Evolutionary conservation across 2,797 vertebrate genomes (phyloP).

Genomic region (Miichthys miiuy): DNA sequence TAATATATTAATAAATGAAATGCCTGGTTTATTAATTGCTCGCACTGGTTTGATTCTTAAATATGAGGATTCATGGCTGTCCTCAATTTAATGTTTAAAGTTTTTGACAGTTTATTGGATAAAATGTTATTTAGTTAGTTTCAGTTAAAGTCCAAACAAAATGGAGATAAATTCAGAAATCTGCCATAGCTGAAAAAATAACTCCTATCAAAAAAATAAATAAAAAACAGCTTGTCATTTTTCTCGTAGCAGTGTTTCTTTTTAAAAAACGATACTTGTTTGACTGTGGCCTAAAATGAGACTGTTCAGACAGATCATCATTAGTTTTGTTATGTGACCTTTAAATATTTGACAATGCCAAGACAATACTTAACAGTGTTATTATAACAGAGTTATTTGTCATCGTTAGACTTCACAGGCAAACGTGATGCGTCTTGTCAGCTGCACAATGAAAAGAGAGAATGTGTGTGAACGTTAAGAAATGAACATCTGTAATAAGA

Average conservation of each 20-base stretch:
- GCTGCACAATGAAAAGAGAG: background rate
- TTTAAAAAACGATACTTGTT: background rate
- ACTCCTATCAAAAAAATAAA: background rate
- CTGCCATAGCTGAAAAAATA: background rate
- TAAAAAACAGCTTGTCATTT: background rate
- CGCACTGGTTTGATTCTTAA: background rate
- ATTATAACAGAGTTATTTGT: background rate
- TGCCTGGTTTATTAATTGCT: background rate
- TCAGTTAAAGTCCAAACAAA: constrained; percentile 9
- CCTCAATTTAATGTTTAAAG: background rate
- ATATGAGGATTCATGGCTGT: background rate
- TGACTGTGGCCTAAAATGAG: constrained; percentile 6
- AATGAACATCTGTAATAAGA: background rate
- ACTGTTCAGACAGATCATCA: background rate
- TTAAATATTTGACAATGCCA: constrained; percentile 23
- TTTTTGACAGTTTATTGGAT: background rate
- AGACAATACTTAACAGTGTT: constrained; percentile 39
- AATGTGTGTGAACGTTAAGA: constrained; percentile 11
- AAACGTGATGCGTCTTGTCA: background rate
- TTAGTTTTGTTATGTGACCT: constrained; percentile 27
- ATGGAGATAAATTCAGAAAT: background rate
- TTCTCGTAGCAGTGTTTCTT: background rate
- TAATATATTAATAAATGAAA: background rate
- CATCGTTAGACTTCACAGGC: constrained; percentile 30
- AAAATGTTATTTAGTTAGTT: background rate